These are phyloP conservation scores for Leptinotarsa undecemlineata DNA, from an alignment of 1,140 invertebrate genomes.

Conservation along the genomic window DNA sequence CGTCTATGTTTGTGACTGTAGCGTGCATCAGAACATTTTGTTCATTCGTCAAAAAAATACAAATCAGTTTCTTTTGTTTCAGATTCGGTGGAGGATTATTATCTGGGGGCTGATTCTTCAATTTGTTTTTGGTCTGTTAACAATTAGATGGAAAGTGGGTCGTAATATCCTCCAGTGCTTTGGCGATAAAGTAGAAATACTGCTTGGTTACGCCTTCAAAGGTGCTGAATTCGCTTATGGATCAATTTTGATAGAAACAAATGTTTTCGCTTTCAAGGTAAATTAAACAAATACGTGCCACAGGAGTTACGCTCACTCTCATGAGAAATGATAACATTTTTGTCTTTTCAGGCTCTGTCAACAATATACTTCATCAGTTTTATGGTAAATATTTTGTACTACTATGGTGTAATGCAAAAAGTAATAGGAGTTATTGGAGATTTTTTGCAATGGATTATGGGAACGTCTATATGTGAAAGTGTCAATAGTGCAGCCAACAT, in stretches of 20 bases:
- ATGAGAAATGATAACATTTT: too few species aligned
- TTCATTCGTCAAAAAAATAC: too few species aligned
- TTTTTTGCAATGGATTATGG: constrained; percentile 72
- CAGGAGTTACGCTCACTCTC: too few species aligned
- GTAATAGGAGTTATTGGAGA: constrained; percentile 83
- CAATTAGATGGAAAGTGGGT: constrained; percentile 83
- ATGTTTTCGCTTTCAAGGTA: constrained; percentile 82
- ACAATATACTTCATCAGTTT: constrained; percentile 93
- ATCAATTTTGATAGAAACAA: constrained; percentile 59
- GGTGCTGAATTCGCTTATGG: constrained; percentile 89
- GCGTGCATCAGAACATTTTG: too few species aligned
- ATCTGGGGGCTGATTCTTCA: constrained; percentile 81
- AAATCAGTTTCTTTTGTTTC: constrained; percentile 6
- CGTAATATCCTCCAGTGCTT: constrained; percentile 78
- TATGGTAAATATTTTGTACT: constrained; percentile 84
- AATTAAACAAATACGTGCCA: constrained; percentile 25
- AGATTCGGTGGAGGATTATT: constrained; percentile 79
- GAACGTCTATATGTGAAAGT: constrained; percentile 90
- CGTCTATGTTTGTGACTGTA: too few species aligned
- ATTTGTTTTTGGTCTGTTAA: constrained; percentile 83
- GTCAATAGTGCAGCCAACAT: constrained; percentile 88
- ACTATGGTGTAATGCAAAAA: constrained; percentile 85
- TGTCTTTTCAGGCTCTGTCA: constrained; percentile 69
- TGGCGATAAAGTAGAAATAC: constrained; percentile 76
- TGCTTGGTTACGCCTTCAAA: constrained; percentile 75